Percentiles rank a stretch among this genome's conserved stretches.
phyloP scores from a whole-genome alignment of 2,888 invertebrate species.

The Eurois occulta region DNA sequence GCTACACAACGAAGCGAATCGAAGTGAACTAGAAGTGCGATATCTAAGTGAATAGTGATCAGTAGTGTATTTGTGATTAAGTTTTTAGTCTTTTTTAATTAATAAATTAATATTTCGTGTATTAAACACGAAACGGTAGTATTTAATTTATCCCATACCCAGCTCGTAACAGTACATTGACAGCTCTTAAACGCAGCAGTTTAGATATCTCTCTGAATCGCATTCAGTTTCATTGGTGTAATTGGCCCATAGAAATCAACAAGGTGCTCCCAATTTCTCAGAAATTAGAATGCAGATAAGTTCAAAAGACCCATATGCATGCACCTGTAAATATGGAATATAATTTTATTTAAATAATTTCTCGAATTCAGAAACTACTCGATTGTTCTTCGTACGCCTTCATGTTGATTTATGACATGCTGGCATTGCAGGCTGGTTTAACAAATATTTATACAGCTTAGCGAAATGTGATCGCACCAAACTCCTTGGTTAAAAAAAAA shows the following conservation, averaged over 20 bases:
- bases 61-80: too few species aligned
- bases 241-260: not conserved
- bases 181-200: not conserved
- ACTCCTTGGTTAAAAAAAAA: not conserved
- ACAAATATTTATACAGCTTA: constrained; percentile 49
- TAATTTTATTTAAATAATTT: not conserved
- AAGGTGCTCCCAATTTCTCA: not conserved
- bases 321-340: not conserved
- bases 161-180: too few species aligned
- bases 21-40: too few species aligned
- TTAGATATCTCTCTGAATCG: not conserved
- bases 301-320: not conserved
- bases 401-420: constrained; percentile 6
- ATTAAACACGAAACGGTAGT: too few species aligned
- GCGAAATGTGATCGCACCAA: not conserved
- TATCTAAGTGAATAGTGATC: too few species aligned
- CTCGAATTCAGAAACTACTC: constrained; percentile 20
- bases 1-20: too few species aligned
- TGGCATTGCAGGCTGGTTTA: not conserved
- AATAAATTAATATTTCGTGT: too few species aligned
- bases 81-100: too few species aligned
- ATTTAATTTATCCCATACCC: too few species aligned
- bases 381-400: constrained; percentile 16
- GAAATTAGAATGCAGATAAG: not conserved
- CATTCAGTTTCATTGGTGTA: not conserved